Conservation (phyloP, 2,113 vertebrate genomes). For the Sander vitreus region DNA sequence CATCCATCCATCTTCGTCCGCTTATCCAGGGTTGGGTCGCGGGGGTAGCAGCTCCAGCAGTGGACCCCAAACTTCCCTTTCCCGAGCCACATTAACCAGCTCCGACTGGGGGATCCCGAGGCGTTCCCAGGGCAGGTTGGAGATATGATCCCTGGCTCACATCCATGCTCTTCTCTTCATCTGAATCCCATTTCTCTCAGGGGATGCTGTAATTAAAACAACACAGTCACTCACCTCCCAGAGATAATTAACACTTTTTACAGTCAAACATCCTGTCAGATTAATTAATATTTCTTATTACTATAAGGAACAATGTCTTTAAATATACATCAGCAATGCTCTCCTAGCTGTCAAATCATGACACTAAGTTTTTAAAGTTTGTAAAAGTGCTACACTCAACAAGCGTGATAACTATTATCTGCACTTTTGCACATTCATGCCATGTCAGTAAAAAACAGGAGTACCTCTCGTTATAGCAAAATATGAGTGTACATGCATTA, state of each 20-base stretch:
- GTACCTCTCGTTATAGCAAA: neutral
- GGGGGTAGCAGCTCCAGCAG: no score
- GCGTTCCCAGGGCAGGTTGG: no score
- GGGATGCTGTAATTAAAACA: fast-evolving
- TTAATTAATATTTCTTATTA: neutral
- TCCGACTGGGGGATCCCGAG: no score
- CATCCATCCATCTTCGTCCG: neutral
- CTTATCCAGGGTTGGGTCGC: no score
- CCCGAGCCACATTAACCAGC: no score
- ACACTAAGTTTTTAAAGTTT: neutral
- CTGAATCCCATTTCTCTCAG: neutral
- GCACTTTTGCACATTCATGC: neutral
- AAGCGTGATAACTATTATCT: neutral
- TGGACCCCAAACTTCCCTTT: no score
- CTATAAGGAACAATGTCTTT: neutral
- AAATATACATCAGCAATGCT: neutral
- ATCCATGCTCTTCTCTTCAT: neutral
- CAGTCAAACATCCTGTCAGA: neutral
- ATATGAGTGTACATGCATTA: neutral
- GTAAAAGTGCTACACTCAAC: neutral
- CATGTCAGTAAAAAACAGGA: no score
- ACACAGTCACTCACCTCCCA: neutral
- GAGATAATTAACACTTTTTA: neutral
- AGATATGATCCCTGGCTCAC: no score
- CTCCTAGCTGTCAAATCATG: neutral